A percentile compares a stretch with the other conserved stretches of the same genome.
Conservation (phyloP, 2,113 vertebrate genomes). For the Eidolon helvum region DNA sequence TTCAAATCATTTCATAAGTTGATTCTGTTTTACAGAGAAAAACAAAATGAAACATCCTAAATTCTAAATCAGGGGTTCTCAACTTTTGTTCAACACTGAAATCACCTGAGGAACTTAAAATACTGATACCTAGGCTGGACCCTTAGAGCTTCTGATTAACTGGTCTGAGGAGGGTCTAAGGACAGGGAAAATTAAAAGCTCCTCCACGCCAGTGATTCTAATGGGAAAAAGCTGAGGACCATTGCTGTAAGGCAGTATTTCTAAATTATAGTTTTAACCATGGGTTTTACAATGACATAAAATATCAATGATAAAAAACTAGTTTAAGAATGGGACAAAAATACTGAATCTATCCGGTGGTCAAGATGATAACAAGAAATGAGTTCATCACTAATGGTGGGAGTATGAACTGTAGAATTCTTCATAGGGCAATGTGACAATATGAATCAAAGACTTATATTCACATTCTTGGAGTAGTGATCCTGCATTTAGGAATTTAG, state of each 20-base stretch:
- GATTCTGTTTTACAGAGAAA: not conserved
- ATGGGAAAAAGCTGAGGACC: not conserved
- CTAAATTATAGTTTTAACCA: not conserved
- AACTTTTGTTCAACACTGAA: not conserved
- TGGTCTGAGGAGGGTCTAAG: not conserved
- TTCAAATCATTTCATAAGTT: not conserved
- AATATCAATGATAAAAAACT: not conserved
- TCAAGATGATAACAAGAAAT: not conserved
- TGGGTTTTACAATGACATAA: not conserved
- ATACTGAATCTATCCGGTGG: not conserved
- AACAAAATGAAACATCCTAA: not conserved
- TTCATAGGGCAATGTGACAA: not conserved
- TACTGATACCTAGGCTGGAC: not conserved
- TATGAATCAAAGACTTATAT: not conserved
- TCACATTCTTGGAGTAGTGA: not conserved
- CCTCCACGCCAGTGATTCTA: not conserved
- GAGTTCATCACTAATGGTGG: not conserved
- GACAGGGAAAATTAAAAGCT: not conserved
- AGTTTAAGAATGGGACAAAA: not conserved
- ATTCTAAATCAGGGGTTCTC: conserved; percentile 22
- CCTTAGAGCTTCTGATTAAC: not conserved
- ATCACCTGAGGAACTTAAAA: not conserved
- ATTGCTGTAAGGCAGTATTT: not conserved
- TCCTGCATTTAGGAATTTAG: not conserved
- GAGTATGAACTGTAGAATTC: not conserved